Conservation (phyloP, 2,797 vertebrate species). For the Apodemus agrarius region DNA sequence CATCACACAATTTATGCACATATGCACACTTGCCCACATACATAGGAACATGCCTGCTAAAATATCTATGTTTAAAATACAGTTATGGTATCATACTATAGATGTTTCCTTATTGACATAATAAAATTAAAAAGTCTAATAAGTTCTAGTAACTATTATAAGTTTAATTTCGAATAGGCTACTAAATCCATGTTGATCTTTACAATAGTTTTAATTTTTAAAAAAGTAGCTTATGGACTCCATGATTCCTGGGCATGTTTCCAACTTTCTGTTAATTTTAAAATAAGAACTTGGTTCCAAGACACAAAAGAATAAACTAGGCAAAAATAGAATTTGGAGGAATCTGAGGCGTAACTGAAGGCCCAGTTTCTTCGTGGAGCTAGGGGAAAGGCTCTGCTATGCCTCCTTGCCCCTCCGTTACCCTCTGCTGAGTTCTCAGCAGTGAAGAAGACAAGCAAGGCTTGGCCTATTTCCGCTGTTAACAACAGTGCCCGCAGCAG, state of each 20-base stretch:
- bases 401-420: not conserved
- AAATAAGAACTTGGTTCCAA: constrained; percentile 51
- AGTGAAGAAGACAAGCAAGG: constrained; percentile 59
- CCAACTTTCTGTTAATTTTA: constrained; percentile 42
- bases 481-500: constrained; percentile 27
- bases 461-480: constrained; percentile 58
- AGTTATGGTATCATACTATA: constrained; percentile 21
- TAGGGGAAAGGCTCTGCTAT: constrained; percentile 56
- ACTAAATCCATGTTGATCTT: not conserved
- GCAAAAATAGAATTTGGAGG: constrained; percentile 26
- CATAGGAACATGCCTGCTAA: not conserved
- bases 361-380: constrained; percentile 32
- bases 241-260: constrained; percentile 27
- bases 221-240: not conserved
- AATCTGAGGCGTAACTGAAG: constrained; percentile 24
- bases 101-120: constrained; percentile 39
- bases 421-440: constrained; percentile 59
- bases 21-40: not conserved
- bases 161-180: constrained; percentile 23
- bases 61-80: constrained; percentile 55
- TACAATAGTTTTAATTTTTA: not conserved
- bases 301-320: constrained; percentile 34
- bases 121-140: constrained; percentile 46
- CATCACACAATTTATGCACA: not conserved
- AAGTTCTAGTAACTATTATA: constrained; percentile 42